These are phyloP conservation scores for Drosophila ercepeae DNA, from an alignment of 1,140 invertebrate genomes.

Conservation along the genomic window DNA sequence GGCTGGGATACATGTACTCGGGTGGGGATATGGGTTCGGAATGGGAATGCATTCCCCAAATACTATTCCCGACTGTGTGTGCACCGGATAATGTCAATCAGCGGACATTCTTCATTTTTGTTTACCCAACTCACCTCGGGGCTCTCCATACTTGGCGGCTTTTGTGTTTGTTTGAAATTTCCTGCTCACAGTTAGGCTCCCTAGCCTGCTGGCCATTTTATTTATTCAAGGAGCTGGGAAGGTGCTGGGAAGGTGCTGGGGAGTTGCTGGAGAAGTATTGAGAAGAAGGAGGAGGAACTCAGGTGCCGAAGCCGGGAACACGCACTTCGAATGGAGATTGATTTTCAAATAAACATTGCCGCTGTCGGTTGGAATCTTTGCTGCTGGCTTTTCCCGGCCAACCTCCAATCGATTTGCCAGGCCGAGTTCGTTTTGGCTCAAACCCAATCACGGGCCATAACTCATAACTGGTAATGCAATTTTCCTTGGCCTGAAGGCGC, in stretches of 20 bases:
- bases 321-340: slow-evolving; percentile 41
- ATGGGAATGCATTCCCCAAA: slow-evolving; percentile 36
- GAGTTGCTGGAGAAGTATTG: too few species aligned
- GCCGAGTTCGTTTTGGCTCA: slow-evolving; percentile 20
- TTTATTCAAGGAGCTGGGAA: slow-evolving; percentile 45
- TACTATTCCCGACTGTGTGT: slow-evolving; percentile 16
- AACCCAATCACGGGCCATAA: slow-evolving; percentile 6
- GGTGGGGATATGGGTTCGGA: background rate
- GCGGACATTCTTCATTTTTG: slow-evolving; percentile 78
- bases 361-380: background rate
- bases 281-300: background rate
- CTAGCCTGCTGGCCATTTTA: slow-evolving; percentile 49
- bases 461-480: slow-evolving; percentile 34
- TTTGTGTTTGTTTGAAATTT: slow-evolving; percentile 59
- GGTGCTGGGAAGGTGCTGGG: background rate
- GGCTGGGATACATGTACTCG: background rate
- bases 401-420: slow-evolving; percentile 42
- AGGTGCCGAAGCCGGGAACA: slow-evolving; percentile 4
- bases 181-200: slow-evolving; percentile 30
- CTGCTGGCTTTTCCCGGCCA: slow-evolving; percentile 1
- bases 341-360: slow-evolving; percentile 68
- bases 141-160: slow-evolving; percentile 1
- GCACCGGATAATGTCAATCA: slow-evolving; percentile 79
- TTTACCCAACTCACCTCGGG: slow-evolving; percentile 65
- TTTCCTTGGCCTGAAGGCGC: background rate